These are phyloP conservation scores for Hozukius guyotensis DNA, from an alignment of 2,797 vertebrate species.

Conservation along the genomic window DNA sequence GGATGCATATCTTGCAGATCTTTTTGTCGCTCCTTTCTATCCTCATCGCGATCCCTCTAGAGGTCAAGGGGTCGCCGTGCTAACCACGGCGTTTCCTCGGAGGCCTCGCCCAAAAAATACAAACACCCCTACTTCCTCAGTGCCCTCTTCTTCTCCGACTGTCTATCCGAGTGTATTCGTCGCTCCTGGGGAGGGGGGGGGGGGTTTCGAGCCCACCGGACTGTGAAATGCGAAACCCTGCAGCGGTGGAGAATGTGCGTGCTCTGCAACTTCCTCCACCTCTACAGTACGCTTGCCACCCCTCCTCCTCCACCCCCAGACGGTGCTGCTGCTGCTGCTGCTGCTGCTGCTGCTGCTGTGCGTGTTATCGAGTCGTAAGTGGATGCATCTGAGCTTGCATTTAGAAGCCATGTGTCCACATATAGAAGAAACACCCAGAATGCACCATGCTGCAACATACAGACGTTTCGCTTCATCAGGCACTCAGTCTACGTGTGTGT, in stretches of 20 bases:
- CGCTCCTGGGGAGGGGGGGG: conserved; percentile 9
- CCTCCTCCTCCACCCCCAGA: conserved; percentile 16
- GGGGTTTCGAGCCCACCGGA: conserved; percentile 52
- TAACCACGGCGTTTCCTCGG: not conserved
- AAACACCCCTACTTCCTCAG: not conserved
- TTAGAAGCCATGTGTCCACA: conserved; percentile 28
- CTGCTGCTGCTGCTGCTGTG: conserved; percentile 15
- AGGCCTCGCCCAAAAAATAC: conserved; percentile 17
- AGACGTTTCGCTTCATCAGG: conserved; percentile 53
- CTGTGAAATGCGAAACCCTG: conserved; percentile 79
- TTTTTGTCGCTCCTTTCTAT: not conserved
- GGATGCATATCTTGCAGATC: conserved; percentile 2
- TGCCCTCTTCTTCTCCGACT: conserved; percentile 9
- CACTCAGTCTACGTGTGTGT: conserved; percentile 8
- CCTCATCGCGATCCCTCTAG: not conserved
- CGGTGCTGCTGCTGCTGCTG: not conserved
- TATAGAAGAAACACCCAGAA: conserved; percentile 18
- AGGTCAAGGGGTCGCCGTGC: not conserved
- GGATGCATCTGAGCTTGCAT: conserved; percentile 41
- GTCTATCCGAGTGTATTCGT: conserved; percentile 16
- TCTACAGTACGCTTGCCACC: conserved; percentile 13
- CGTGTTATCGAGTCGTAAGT: conserved; percentile 16
- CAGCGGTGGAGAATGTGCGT: conserved; percentile 68
- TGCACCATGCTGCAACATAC: conserved; percentile 25
- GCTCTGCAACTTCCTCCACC: conserved; percentile 69